Base-by-base conservation (phyloP, 2,888 invertebrate species). In the Panorpa germanica region DNA sequence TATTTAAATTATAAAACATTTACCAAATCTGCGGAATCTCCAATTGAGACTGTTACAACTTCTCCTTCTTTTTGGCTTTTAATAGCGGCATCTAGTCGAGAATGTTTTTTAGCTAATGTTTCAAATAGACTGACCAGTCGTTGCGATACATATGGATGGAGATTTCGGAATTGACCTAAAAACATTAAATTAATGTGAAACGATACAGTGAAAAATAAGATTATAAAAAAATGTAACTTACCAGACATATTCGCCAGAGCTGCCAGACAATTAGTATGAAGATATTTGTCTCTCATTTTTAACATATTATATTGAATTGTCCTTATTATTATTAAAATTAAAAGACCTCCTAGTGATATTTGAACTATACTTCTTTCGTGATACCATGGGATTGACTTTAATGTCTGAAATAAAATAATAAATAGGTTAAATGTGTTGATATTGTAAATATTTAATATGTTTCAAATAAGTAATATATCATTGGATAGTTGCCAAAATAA, bases 171-270 rank as follows among this genome's bases (percentile, higher is more conserved):
- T 47, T 80, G 77, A 39, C 74, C 60, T 61, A 19, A 4, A 37
- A 34, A 13, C 9, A 5, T 28, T 9, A 9, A 25, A 28, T 25
- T 26, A 8, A 10, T 9, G 6, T 14, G 11, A 12, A 8, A 30
- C 8, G 7, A 30, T 5, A 9, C 16, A 6, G 19, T 9, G 10
- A n/a, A 31, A 32, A 31, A 29, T 4, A 29, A 29, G n/a, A n/a
- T n/a, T n/a, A n/a, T n/a, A n/a, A n/a, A n/a, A n/a, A n/a, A n/a
- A n/a, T n/a, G n/a, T n/a, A n/a, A n/a, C 57, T 73, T 57, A 45
- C 73, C 76, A 20, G 95, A 95, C 96, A 98, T 96, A 45, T 98
- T 98, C 10, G 98, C 96, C 41, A 98, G 63, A 5, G 96, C 95
- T 3, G 98, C 98, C 38, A 98, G 61, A 49, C 96, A 96, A 57